A percentile compares a stretch with the other conserved stretches of the same genome.
Evolutionary conservation across 2,797 vertebrate genomes (phyloP).

Genomic region (Enteromius paludinosus): DNA sequence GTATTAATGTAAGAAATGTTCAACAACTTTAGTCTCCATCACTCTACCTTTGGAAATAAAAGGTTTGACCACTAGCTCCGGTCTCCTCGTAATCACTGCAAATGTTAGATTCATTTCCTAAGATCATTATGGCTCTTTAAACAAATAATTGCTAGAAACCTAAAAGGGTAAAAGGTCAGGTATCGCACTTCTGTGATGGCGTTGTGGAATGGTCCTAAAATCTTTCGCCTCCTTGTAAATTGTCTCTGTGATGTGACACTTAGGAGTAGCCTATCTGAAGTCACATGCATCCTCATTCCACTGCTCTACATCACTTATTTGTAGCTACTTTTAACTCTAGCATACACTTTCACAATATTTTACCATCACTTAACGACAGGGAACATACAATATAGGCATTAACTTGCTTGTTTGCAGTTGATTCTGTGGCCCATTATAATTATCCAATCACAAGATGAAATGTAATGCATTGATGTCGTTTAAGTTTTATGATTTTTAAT

Average conservation of each 20-base stretch:
- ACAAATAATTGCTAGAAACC: background rate
- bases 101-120: background rate
- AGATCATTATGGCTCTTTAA: background rate
- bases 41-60: background rate
- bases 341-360: background rate
- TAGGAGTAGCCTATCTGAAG: slow-evolving; percentile 24
- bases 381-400: background rate
- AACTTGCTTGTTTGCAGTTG: background rate
- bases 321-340: background rate
- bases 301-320: background rate
- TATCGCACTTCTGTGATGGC: slow-evolving; percentile 55
- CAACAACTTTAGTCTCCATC: background rate
- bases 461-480: background rate
- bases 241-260: slow-evolving; percentile 49
- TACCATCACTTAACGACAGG: background rate
- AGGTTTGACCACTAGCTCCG: background rate
- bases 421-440: background rate
- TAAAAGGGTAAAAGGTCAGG: slow-evolving; percentile 34
- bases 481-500: background rate
- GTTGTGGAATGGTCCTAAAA: slow-evolving; percentile 39
- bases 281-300: slow-evolving; percentile 29
- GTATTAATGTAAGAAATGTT: background rate
- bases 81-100: background rate
- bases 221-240: slow-evolving; percentile 64
- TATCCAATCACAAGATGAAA: background rate